These are phyloP conservation scores for Gymnopithys bicolor DNA, from an alignment of 2,797 vertebrate species.

Conservation along the genomic window DNA sequence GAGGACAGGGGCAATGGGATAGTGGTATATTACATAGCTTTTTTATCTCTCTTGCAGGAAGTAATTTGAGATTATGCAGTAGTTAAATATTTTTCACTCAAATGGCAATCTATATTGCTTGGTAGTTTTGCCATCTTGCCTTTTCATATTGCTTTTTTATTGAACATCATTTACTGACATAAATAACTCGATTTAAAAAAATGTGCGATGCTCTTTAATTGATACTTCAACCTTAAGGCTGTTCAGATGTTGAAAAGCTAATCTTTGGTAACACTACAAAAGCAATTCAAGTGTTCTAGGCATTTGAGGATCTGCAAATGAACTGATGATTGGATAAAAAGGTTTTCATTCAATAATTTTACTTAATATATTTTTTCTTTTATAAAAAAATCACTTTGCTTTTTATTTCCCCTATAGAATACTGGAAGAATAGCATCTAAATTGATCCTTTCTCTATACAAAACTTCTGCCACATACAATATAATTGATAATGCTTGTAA, in stretches of 20 bases:
- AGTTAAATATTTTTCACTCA: not conserved
- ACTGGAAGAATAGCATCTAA: not conserved
- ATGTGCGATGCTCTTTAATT: not conserved
- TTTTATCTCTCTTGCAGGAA: not conserved
- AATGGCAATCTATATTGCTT: not conserved
- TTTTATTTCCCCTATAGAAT: not conserved
- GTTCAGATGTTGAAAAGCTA: not conserved
- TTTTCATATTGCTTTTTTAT: not conserved
- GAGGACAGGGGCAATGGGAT: not conserved
- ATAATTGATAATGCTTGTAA: not conserved
- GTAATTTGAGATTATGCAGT: not conserved
- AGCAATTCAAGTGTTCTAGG: not conserved
- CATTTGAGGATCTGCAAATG: not conserved
- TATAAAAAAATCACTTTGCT: not conserved
- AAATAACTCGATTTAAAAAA: not conserved
- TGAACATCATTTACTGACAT: not conserved
- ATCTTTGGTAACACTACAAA: not conserved
- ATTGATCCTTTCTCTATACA: not conserved
- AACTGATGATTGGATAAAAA: not conserved
- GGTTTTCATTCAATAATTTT: not conserved
- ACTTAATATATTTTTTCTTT: not conserved
- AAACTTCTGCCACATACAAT: not conserved
- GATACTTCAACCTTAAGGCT: not conserved
- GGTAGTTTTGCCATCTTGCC: not conserved
- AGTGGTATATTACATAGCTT: not conserved